Conservation (phyloP, 1,140 invertebrate species). For the Zaprionus kolodkinae region DNA sequence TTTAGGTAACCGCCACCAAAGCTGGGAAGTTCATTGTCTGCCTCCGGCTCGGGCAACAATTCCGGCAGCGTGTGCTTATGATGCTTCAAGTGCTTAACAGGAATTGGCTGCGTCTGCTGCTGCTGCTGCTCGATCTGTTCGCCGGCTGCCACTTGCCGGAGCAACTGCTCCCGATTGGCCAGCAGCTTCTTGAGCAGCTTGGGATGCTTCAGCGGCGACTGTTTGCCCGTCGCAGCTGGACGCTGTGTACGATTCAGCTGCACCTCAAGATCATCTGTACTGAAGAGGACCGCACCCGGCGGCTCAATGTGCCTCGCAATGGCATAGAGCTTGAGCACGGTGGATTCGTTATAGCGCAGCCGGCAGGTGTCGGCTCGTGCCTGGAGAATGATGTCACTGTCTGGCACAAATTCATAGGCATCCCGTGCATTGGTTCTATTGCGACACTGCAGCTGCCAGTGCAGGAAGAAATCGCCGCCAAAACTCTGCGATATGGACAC, state of each 20-base stretch:
- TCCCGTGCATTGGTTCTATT: constrained; percentile 85
- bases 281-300: constrained; percentile 89
- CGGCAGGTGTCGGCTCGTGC: constrained; percentile 89
- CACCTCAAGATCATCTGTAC: constrained; percentile 85
- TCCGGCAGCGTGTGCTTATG: constrained; percentile 66
- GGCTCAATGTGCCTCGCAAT: constrained; percentile 88
- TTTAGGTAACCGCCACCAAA: constrained; percentile 56
- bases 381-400: constrained; percentile 87
- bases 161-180: constrained; percentile 71
- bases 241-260: constrained; percentile 78
- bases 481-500: constrained; percentile 82
- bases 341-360: constrained; percentile 89
- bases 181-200: constrained; percentile 81
- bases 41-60: constrained; percentile 49
- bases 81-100: constrained; percentile 50
- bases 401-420: constrained; percentile 88
- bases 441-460: constrained; percentile 83
- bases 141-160: constrained; percentile 56
- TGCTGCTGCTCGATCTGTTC: constrained; percentile 31
- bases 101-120: constrained; percentile 8
- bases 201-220: constrained; percentile 81
- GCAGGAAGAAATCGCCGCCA: constrained; percentile 82
- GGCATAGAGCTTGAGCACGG: constrained; percentile 88
- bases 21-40: constrained; percentile 59
- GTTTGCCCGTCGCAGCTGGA: constrained; percentile 55